Percentiles rank a stretch among this genome's conserved stretches.
Evolutionary conservation across 2,888 invertebrate genomes (phyloP).

Genomic region (Cheilosia pagana): DNA sequence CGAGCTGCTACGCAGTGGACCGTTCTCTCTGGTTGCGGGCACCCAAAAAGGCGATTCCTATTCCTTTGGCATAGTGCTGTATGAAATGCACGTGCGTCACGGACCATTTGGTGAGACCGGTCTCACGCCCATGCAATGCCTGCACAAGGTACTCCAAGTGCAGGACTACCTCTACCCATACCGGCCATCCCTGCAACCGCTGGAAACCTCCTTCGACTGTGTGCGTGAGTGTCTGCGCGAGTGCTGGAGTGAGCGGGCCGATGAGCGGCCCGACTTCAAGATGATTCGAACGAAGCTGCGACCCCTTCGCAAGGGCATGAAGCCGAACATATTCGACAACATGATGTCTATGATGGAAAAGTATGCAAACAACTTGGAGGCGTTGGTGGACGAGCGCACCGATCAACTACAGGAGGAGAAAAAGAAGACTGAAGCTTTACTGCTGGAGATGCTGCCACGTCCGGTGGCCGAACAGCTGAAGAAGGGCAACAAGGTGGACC

Average conservation of each 20-base stretch:
- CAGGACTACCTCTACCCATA: slow-evolving; percentile 81
- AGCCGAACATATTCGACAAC: slow-evolving; percentile 98
- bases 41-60: slow-evolving; percentile 92
- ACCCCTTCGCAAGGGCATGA: slow-evolving; percentile 95
- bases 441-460: slow-evolving; percentile 94
- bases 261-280: slow-evolving; percentile 93
- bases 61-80: slow-evolving; percentile 94
- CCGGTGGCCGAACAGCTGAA: slow-evolving; percentile 97
- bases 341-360: slow-evolving; percentile 99
- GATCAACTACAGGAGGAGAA: slow-evolving; percentile 97
- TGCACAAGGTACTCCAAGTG: slow-evolving; percentile 82
- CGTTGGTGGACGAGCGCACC: slow-evolving; percentile 95
- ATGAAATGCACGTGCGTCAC: slow-evolving; percentile 93
- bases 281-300: slow-evolving; percentile 90
- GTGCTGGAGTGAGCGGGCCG: slow-evolving; percentile 93
- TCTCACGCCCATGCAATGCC: slow-evolving; percentile 87
- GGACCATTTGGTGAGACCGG: slow-evolving; percentile 92
- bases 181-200: slow-evolving; percentile 89
- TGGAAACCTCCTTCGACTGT: slow-evolving; percentile 93
- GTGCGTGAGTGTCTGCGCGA: slow-evolving; percentile 93
- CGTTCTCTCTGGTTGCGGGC: slow-evolving; percentile 84
- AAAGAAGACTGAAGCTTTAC: slow-evolving; percentile 95
- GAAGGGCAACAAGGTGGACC: slow-evolving; percentile 93
- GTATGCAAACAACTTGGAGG: slow-evolving; percentile 97
- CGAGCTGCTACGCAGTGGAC: slow-evolving; percentile 87